Base-by-base conservation (phyloP, 1,140 invertebrate genomes). In the Ptiloglossa arizonensis region DNA sequence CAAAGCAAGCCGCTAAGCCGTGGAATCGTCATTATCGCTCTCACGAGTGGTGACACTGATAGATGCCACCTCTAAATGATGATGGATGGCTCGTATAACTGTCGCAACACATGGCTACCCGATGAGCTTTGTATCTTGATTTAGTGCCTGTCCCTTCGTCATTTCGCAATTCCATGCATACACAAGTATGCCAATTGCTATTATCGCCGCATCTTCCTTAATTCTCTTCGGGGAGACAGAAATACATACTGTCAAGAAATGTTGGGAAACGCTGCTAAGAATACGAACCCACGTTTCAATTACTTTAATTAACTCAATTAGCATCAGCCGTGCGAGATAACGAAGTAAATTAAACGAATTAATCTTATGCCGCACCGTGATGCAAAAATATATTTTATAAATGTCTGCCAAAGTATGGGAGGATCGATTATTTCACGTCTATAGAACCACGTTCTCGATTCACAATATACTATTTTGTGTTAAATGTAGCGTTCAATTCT, bases 31-130 rank as follows among this genome's bases (percentile, higher is more conserved):
- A 89, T 88, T 89, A 89, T 88, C 86, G 79, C 85, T 83, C 84
- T 81, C 82, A 79, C 82, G 85, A 89, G 81, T 86, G 80, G 81
- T 72, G 82, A 87, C 84, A 86, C 83, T 88, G 87, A 87, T 86
- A 83, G 87, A 89, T 86, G 86, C 82, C 82, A 80, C 81, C 85
- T 87, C 81, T 87, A 89, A 90, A 90, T 86, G 88, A 90, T 91
- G 90, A 91, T 89, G 80, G 89, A 91, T 91, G 83, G 85, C 85
- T 90, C 88, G 82, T 90, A 90, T 90, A 90, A 89, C 88, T 90
- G 88, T 91, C 89, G 89, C 88, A 87, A 89, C 87, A 87, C 82
- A 80, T 74, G 83, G 86, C 88, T 89, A 83, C 86, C 84, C 87
- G 83, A 88, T 86, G 85, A 87, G 85, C 83, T 83, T 83, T 75